These are phyloP conservation scores for Diplodus puntazzo DNA, from an alignment of 2,797 vertebrate species.

Conservation along the genomic window DNA sequence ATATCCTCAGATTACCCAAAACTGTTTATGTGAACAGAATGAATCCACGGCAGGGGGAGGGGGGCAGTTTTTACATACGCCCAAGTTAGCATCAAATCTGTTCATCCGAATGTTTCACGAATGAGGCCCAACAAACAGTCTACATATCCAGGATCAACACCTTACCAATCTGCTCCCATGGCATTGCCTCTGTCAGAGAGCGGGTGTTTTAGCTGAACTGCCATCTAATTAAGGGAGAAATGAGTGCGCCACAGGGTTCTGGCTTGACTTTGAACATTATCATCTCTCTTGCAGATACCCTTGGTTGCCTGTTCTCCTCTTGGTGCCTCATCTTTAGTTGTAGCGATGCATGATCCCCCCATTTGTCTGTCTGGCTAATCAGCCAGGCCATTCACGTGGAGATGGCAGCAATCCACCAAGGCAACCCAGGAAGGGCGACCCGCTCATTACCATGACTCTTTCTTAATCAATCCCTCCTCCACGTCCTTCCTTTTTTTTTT, in stretches of 20 bases:
- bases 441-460: slow-evolving; percentile 68
- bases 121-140: slow-evolving; percentile 17
- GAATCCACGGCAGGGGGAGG: background rate
- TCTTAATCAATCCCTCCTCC: slow-evolving; percentile 63
- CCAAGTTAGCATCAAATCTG: slow-evolving; percentile 14
- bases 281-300: slow-evolving; percentile 65
- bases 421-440: slow-evolving; percentile 60
- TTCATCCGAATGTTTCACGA: slow-evolving; percentile 14
- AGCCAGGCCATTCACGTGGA: slow-evolving; percentile 62
- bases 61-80: background rate
- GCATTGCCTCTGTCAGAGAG: slow-evolving; percentile 51
- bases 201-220: slow-evolving; percentile 51
- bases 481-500: slow-evolving; percentile 35
- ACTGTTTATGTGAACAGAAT: background rate
- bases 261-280: slow-evolving; percentile 65
- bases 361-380: slow-evolving; percentile 79
- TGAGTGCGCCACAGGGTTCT: slow-evolving; percentile 47
- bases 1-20: background rate
- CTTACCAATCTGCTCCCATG: slow-evolving; percentile 41
- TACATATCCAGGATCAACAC: slow-evolving; percentile 25
- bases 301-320: slow-evolving; percentile 39
- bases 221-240: slow-evolving; percentile 72
- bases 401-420: slow-evolving; percentile 68
- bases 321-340: slow-evolving; percentile 45
- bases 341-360: slow-evolving; percentile 45